Evolutionary conservation across 2,113 vertebrate genomes (phyloP), one percentile per base, ranked within the genome.

Genomic region (Callospermophilus lateralis): DNA sequence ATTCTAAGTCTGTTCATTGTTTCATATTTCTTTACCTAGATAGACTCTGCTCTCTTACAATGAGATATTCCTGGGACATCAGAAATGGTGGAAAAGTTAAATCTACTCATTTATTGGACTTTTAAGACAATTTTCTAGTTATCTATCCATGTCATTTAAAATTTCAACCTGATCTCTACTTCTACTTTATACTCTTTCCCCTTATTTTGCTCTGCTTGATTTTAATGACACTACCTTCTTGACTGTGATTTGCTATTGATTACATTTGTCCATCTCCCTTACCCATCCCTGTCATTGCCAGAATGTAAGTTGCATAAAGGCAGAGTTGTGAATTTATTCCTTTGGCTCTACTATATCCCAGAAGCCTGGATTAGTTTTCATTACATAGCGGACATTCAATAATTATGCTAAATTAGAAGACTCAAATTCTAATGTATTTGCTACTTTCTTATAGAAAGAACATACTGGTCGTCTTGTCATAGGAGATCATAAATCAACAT

Each of bases 401-500:
- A 93, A 84, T 91, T 63, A 55, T 55, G 39, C 80, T 96, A 92
- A 94, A 81, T 95, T 83, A 58, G 45, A 85, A 16, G 42, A 96
- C 70, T 95, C 97, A 97, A 97, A 98, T 97, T 96, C 97, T 97
- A 98, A 98, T 98, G 89, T 97, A 92, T 98, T 98, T 96, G 93
- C 88, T 86, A 68, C 97, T 97, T 98, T 98, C 55, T 97, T 98
- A 42, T 88, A 99, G 99, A 99, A 99, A 98, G 99, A 99, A 98
- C 99, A 99, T 92, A 99, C 99, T 96, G 99, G 99, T 68, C 99
- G 99, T 91, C 98, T 99, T 97, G 99, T 99, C 97, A 99, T 99
- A 98, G 99, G 99, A 98, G 99, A 99, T 97, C 99, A 99, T 98
- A 99, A 98, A 97, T 99, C 99, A 97, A 99, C 99, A 89, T 99